Evolutionary conservation across 2,888 invertebrate species (phyloP), one percentile per base, ranked within the genome.

Genomic region (Aphodius granarius): DNA sequence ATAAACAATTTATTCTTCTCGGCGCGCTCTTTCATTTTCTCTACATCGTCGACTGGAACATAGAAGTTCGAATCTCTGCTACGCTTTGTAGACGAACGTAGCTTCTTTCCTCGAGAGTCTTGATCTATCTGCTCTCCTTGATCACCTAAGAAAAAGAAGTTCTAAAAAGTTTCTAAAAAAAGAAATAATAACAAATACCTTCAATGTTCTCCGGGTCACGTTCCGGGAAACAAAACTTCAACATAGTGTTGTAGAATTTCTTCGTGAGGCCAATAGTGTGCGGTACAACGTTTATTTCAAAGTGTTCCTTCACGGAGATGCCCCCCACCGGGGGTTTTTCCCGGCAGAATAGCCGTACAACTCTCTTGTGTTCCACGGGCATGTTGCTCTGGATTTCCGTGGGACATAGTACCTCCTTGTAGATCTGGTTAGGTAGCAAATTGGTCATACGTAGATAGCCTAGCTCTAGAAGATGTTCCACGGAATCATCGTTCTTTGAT

Each of bases 281-380:
- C 6, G 99, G 98, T 15, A 97, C 96, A 66, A 99, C 94, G 88
- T 98, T 98, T 79, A 99, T 97, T 89, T 99, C 99, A 86, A 99
- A 98, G 88, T 98, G 98, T 85, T 99, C 99, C 86, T 99, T 99
- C 15, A 99, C 97, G 0, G 97, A 95, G 81, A 99, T 99, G 2
- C 99, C 99, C n/a, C 98, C 98, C 5, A 99, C 99, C 0, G 97
- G 98, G 68, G 97, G 96, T 80, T 95, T 94, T 88, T 99, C 99
- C 77, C 98, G 91, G 82, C 99, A 98, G 88, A 98, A 97, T 70
- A 99, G 95, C 78, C 99, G 91, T 79, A 99, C 88, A 18, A 98
- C 96, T 83, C 97, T 93, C 88, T 96, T 96, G 63, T 97, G 92
- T 77, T 97, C 97, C 22, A 97, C 93, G 0, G 97, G 97, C 90